Conservation (phyloP, 2,113 vertebrate species). For the Plectropomus leopardus region DNA sequence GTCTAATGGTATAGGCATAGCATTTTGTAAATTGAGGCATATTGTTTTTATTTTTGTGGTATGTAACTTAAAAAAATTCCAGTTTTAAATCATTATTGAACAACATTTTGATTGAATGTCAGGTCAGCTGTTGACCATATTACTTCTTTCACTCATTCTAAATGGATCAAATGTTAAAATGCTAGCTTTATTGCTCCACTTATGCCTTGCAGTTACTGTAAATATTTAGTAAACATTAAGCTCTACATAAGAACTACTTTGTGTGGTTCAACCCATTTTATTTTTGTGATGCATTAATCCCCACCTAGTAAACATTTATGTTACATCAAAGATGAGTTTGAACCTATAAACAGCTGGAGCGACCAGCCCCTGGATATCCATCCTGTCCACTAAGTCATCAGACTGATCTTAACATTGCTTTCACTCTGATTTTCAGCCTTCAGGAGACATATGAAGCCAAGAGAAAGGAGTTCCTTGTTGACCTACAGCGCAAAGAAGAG, state of each 20-base stretch:
- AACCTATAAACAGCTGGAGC: neutral
- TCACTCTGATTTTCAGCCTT: slow-evolving; percentile 81
- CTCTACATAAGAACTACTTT: neutral
- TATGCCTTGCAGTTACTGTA: neutral
- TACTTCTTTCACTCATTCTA: neutral
- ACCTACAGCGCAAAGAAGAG: slow-evolving; percentile 80
- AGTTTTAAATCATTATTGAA: neutral
- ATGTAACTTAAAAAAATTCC: neutral
- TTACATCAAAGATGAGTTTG: neutral
- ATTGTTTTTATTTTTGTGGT: slow-evolving; percentile 4
- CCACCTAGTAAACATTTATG: neutral
- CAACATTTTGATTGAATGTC: neutral
- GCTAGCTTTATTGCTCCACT: neutral
- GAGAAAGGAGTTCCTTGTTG: slow-evolving; percentile 92
- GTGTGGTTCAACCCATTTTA: neutral
- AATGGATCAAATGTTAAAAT: neutral
- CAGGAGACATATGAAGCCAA: slow-evolving; percentile 95
- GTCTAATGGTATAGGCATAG: too few species aligned
- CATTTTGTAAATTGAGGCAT: too few species aligned
- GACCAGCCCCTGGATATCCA: neutral
- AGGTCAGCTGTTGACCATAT: neutral
- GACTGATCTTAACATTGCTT: slow-evolving; percentile 3
- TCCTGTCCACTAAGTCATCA: neutral
- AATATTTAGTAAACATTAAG: neutral
- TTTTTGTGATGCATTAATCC: neutral